phyloP scores from a whole-genome alignment of 2,797 vertebrate genomes.

The Cossypha polioptera region DNA sequence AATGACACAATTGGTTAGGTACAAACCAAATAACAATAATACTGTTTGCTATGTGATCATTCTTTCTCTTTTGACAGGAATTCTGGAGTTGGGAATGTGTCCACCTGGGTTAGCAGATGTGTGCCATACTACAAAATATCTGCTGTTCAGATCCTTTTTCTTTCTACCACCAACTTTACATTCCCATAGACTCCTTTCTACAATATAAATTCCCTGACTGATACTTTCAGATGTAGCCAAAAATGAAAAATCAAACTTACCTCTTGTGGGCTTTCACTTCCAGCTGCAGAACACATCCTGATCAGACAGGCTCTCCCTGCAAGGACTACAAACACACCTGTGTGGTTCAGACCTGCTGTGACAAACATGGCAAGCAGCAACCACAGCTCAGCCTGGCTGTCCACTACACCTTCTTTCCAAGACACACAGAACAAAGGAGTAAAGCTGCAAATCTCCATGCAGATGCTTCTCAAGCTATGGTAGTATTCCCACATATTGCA shows the following conservation, averaged over 20 bases:
- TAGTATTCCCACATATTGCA: neutral
- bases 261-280: neutral
- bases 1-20: neutral
- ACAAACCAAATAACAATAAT: fast-evolving
- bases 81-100: neutral
- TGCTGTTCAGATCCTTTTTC: neutral
- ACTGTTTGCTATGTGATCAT: neutral
- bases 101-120: neutral
- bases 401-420: neutral
- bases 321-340: neutral
- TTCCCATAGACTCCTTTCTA: neutral
- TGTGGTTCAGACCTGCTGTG: neutral
- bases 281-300: neutral
- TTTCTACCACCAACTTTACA: neutral
- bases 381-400: neutral
- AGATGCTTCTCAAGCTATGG: neutral
- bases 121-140: neutral
- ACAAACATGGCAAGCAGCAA: neutral
- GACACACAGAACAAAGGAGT: fast-evolving
- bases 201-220: neutral
- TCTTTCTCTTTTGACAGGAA: neutral
- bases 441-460: neutral
- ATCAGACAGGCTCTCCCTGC: neutral
- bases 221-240: neutral
- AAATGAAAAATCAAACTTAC: neutral